phyloP scores from a whole-genome alignment of 2,797 vertebrate genomes.

The Benthosema pterotum region DNA sequence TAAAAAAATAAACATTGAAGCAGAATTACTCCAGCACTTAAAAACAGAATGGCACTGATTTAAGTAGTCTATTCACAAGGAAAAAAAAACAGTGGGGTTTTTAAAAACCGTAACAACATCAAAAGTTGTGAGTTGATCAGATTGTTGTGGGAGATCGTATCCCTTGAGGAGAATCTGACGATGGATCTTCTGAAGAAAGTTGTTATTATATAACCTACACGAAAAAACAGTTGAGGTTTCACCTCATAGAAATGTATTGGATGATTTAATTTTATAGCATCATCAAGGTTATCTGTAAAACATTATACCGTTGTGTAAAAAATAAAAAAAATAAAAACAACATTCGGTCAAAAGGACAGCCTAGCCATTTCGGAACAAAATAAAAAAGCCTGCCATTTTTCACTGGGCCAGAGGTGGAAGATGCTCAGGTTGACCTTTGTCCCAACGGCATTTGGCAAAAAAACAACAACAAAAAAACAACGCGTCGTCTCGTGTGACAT shows the following conservation, averaged over 20 bases:
- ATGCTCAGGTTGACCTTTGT: slow-evolving; percentile 16
- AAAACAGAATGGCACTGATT: slow-evolving; percentile 66
- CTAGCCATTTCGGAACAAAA: slow-evolving; percentile 27
- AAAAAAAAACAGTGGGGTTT: slow-evolving; percentile 17
- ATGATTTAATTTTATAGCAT: slow-evolving; percentile 39
- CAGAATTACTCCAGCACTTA: slow-evolving; percentile 37
- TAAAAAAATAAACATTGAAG: slow-evolving; percentile 30
- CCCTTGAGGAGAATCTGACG: slow-evolving; percentile 26
- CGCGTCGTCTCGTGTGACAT: neutral
- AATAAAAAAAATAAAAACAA: slow-evolving; percentile 29
- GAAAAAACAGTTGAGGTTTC: slow-evolving; percentile 69
- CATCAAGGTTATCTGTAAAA: slow-evolving; percentile 75
- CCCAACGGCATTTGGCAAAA: slow-evolving; percentile 15
- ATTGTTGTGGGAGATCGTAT: slow-evolving; percentile 18
- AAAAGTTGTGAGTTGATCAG: neutral
- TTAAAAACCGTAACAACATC: slow-evolving; percentile 40
- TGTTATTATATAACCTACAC: slow-evolving; percentile 79
- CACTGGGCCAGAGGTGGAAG: slow-evolving; percentile 38
- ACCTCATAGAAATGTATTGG: slow-evolving; percentile 53
- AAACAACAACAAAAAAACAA: too few relatives aligned
- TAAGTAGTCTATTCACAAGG: slow-evolving; percentile 38
- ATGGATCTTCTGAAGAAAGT: slow-evolving; percentile 74
- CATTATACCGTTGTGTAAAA: neutral
- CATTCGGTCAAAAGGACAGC: slow-evolving; percentile 39
- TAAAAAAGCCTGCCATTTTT: slow-evolving; percentile 35